Conservation (phyloP, 1,140 invertebrate genomes). For the Drosophila insularis region DNA sequence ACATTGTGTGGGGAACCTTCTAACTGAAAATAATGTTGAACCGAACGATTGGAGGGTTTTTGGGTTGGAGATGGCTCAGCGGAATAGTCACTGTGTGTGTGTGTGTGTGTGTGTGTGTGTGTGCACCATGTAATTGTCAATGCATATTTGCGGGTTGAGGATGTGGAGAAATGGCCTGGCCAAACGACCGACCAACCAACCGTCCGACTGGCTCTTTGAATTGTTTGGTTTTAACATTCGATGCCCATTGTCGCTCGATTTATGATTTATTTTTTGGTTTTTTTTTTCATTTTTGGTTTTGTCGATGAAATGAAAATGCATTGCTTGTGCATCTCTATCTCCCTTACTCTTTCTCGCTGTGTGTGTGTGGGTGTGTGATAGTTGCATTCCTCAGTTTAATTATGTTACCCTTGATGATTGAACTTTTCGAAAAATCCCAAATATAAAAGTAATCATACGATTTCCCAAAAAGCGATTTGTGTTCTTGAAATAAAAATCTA, state of each 20-base stretch:
- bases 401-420: neutral
- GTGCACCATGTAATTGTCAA: constrained; percentile 68
- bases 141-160: constrained; percentile 55
- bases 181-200: neutral
- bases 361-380: neutral
- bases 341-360: neutral
- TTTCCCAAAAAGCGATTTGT: neutral
- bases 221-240: constrained; percentile 53
- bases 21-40: constrained; percentile 77
- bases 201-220: constrained; percentile 22
- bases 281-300: constrained; percentile 16
- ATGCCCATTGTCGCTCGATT: constrained; percentile 66
- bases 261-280: constrained; percentile 72
- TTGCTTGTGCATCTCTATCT: constrained; percentile 2
- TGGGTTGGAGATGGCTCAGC: neutral
- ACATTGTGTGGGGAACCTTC: constrained; percentile 34
- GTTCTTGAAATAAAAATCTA: neutral
- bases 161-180: constrained; percentile 6
- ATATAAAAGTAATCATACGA: neutral
- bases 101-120: constrained; percentile 4
- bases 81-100: neutral
- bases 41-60: constrained; percentile 15
- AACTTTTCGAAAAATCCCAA: neutral
- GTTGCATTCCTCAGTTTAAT: constrained; percentile 1
- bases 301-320: constrained; percentile 34